Base-by-base conservation (phyloP, 2,888 invertebrate species). In the Conistra vaccinii region DNA sequence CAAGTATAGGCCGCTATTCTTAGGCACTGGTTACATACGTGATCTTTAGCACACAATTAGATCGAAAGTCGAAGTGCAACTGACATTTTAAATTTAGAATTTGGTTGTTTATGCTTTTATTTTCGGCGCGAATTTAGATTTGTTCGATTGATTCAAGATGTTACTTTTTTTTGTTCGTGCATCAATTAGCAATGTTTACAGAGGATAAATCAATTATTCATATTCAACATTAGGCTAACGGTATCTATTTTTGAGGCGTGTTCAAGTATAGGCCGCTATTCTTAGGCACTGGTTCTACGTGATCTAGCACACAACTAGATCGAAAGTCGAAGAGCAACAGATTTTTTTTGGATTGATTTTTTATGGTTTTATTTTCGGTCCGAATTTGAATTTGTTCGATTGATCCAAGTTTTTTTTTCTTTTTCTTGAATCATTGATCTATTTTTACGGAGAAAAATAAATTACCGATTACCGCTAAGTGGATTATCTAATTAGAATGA, bases 181-280 rank as follows among this genome's bases (percentile, higher is more conserved):
- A 29, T 14, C 26, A 39, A 26, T 72, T 39, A 5, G 3, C 4
- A 14, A 9, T 35, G 6, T 35, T 35, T 35, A 35, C 32, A 35
- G 35, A 35, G 35, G 35, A 35, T 35, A 6, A 6, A 35, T 35
- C 6, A 6, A 35, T 35, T 83, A 85, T 73, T 73, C 71, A 80
- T 83, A 82, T 86, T 86, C 82, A 86, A 88, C 80, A 84, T 85
- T 82, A 84, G 84, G 75, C 86, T 80, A 88, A 86, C 83, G 79
- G 76, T 65, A 69, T 76, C 87, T 92, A 92, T 92, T 92, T 76
- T 88, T 86, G 69, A 73, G 69, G 87, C 85, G 80, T 83, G 86
- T 89, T 89, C 89, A 88, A 91, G 90, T 91, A 89, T 90, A 89
- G 86, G 81, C 60, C 29, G 78, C 87, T 92, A 92, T 90, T 91